Conservation (phyloP, 1,140 invertebrate species). For the Drosophila malerkotliana region DNA sequence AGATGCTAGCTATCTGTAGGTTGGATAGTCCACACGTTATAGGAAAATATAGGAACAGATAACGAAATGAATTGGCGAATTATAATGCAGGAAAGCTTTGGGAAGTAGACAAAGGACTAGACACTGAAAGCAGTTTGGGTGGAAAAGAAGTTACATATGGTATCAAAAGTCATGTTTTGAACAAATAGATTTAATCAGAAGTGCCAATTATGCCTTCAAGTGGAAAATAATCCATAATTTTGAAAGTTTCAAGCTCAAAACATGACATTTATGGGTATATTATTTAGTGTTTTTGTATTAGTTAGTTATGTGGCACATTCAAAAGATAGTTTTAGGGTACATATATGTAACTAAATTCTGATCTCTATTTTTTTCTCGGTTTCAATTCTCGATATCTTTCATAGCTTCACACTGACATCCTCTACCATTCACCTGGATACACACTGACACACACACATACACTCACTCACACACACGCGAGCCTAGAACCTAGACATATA, state of each 20-base stretch:
- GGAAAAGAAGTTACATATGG: slow-evolving; percentile 11
- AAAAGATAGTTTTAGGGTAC: slow-evolving; percentile 61
- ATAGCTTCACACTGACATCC: slow-evolving; percentile 1
- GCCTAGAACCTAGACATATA: slow-evolving; percentile 46
- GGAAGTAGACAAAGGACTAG: slow-evolving; percentile 28
- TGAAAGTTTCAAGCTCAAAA: slow-evolving; percentile 21
- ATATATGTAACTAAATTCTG: slow-evolving; percentile 17
- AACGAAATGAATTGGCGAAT: slow-evolving; percentile 5
- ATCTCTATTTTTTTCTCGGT: not conserved
- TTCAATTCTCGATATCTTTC: slow-evolving; percentile 1
- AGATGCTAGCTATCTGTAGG: slow-evolving; percentile 8
- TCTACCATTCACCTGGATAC: slow-evolving; percentile 16
- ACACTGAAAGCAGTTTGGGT: slow-evolving; percentile 56
- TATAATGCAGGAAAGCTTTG: slow-evolving; percentile 17
- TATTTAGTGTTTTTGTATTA: slow-evolving; percentile 15
- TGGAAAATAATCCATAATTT: not conserved
- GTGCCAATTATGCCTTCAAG: slow-evolving; percentile 6
- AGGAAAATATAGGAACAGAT: not conserved
- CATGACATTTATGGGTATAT: slow-evolving; percentile 27
- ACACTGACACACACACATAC: slow-evolving; percentile 7
- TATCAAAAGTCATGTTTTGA: slow-evolving; percentile 24
- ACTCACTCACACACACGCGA: slow-evolving; percentile 13
- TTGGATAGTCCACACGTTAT: too few species aligned
- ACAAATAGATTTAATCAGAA: not conserved
- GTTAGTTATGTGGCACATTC: slow-evolving; percentile 71